These are phyloP conservation scores for Oncopeltus fasciatus DNA, from an alignment of 1,140 invertebrate species.

Conservation along the genomic window DNA sequence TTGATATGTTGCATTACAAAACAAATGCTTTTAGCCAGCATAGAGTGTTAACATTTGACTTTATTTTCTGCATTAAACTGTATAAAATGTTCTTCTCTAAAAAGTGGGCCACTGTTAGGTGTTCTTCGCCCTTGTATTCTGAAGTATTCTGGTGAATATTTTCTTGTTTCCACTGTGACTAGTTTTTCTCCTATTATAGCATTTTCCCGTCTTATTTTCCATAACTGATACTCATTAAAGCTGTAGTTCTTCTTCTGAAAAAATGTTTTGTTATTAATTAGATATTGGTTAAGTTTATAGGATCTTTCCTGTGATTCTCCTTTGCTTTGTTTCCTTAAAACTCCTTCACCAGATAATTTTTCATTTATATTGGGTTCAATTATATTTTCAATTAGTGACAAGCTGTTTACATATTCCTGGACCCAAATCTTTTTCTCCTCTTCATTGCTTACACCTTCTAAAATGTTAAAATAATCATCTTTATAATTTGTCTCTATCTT, in stretches of 20 bases:
- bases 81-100: background rate
- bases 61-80: background rate
- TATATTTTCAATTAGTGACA: background rate
- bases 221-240: background rate
- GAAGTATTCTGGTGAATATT: background rate
- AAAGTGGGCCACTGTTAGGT: background rate
- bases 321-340: too few relatives aligned
- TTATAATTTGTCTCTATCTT: too few relatives aligned
- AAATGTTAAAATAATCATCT: background rate
- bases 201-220: conserved; percentile 3
- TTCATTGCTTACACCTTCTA: background rate
- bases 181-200: background rate
- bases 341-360: too few relatives aligned
- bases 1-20: too few relatives aligned
- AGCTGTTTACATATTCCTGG: background rate
- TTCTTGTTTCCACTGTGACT: background rate
- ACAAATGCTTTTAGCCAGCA: too few relatives aligned
- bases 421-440: background rate
- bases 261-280: background rate
- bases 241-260: background rate
- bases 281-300: too few relatives aligned
- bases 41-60: too few relatives aligned
- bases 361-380: too few relatives aligned
- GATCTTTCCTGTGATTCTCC: too few relatives aligned
- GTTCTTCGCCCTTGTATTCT: too few relatives aligned